Conservation (phyloP, 2,888 invertebrate species). For the Tethea ocularis region DNA sequence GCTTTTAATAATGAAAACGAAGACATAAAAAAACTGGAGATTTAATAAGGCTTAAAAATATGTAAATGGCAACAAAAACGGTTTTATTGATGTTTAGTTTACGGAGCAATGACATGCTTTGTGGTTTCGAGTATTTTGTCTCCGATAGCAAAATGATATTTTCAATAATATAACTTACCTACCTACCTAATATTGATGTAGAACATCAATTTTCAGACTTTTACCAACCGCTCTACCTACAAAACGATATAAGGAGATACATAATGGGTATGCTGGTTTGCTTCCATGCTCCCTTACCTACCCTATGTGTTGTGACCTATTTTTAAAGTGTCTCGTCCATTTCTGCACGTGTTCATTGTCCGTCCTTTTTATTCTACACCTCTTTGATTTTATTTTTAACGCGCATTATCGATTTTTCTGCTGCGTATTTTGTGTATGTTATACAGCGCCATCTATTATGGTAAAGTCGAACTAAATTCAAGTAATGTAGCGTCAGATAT, state of each 20-base stretch:
- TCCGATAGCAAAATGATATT: no score
- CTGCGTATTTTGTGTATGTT: background rate
- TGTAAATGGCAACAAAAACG: no score
- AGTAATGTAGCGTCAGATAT: constrained; percentile 13
- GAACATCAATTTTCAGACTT: constrained; percentile 59
- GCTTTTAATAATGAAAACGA: background rate
- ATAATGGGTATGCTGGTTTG: constrained; percentile 68
- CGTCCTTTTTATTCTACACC: constrained; percentile 8
- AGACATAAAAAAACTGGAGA: background rate
- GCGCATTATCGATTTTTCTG: background rate
- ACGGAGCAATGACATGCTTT: no score
- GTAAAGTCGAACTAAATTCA: constrained; percentile 13
- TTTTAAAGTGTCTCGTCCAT: constrained; percentile 4
- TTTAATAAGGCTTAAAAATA: background rate
- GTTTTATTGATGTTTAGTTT: no score
- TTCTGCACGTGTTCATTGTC: constrained; percentile 13
- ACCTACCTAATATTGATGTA: background rate
- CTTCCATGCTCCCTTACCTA: constrained; percentile 17
- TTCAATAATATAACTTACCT: no score
- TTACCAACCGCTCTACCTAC: constrained; percentile 59
- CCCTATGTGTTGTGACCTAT: constrained; percentile 11
- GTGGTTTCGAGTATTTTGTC: no score
- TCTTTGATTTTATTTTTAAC: constrained; percentile 7
- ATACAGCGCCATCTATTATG: constrained; percentile 37
- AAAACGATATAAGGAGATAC: constrained; percentile 60